Evolutionary conservation across 1,140 invertebrate species (phyloP), one percentile per base, ranked within the genome.

Genomic region (Agrilus planipennis): DNA sequence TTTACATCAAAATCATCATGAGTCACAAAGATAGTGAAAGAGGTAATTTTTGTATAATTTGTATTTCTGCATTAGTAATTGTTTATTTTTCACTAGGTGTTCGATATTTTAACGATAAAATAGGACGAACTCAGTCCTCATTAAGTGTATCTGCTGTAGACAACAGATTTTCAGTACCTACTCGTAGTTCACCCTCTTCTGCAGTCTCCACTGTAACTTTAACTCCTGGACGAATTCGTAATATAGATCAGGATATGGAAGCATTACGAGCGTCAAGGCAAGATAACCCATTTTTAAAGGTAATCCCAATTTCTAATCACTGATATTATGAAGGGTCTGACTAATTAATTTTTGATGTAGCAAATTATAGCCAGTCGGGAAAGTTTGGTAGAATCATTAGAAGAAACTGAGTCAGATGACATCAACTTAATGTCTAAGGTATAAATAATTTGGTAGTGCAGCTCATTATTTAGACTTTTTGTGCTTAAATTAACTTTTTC

Each of bases 241-340:
- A 84, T 62, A 81, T 86, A 51, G 79, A 84, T 58, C 77, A 82
- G 61, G 84, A 86, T 54, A 85, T 87, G 81, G 79, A 84, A 62
- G 78, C 81, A 14, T 63, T 87, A 17, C 69, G 81, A 45, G 67
- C 84, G 15, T 85, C 81, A 19, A 65, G 83, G 44, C 81, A 85
- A 63, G 84, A 87, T 57, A 86, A 87, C 68, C 84, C 84, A 16
- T 86, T 82, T 61, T 64, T 88, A 44, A 77, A 82, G 70, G 80
- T 80, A n/a, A n/a, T n/a, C n/a, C n/a, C n/a, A n/a, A n/a, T n/a
- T n/a, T n/a, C n/a, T n/a, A n/a, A n/a, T n/a, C n/a, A n/a, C n/a
- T n/a, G n/a, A n/a, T n/a, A n/a, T n/a, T n/a, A n/a, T n/a, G n/a
- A n/a, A n/a, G n/a, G n/a, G n/a, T n/a, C n/a, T n/a, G n/a, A n/a